Evolutionary conservation across 2,113 vertebrate species (phyloP), one percentile per base, ranked within the genome.

Genomic region (Amphiprion ocellaris): DNA sequence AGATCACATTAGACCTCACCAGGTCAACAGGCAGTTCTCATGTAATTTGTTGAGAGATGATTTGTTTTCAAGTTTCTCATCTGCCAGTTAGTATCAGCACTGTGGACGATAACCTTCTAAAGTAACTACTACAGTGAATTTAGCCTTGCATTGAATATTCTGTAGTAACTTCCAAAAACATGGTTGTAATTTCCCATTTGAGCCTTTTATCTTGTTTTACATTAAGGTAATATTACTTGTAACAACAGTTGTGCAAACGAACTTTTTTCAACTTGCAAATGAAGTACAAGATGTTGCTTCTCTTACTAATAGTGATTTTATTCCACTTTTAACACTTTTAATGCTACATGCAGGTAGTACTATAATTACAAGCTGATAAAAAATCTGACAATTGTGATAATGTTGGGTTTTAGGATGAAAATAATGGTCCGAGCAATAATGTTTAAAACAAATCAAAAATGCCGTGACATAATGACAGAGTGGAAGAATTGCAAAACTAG

Each of bases 21-120:
- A 67, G 68, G 60, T 78, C 69, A 79, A 24, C 69, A 59, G 56
- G 60, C 53, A 69, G 65, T 44, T 86, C 62, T 14, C 46, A 44
- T 80, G 54, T 70, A 23, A 73, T 80, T 58, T 66, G 44, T 61
- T 78, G 74, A 69, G 80, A 50, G 46, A 75, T 75, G 1, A 78
- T 83, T 74, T 74, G 60, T 83, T 78, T 74, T 75, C 21, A 41
- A 44, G 54, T 82, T 74, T 74, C 58, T 67, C 12, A 3, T 70
- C 73, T 56, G 65, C 83, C 70, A 26, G 54, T 17, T 41, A 1
- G 33, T 46, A 76, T 77, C 66, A 74, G 53, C 7, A 0, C 19
- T 74, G 56, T 63, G 23, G 5, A 65, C 7, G 19, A 8, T 75
- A 39, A 23, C 33, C 10, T 39, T 70, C 39, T 1, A 2, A 46